These are phyloP conservation scores for Cryptoblepharus egeriae DNA, from an alignment of 2,797 vertebrate species.

Conservation along the genomic window DNA sequence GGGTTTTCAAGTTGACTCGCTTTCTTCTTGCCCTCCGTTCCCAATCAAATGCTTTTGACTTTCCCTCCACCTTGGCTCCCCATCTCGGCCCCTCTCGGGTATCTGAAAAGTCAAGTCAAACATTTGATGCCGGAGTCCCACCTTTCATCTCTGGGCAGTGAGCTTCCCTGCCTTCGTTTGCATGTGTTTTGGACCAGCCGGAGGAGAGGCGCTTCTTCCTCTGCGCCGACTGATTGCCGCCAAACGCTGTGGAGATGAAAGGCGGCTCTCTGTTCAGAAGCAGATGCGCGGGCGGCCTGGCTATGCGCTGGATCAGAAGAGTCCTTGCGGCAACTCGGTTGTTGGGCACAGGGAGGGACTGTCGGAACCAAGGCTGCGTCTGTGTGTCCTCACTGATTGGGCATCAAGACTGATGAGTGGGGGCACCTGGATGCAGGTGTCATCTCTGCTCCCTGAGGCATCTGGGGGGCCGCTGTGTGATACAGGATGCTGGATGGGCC, in stretches of 20 bases:
- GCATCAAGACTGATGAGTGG: too few species aligned
- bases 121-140: constrained; percentile 23
- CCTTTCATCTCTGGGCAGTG: constrained; percentile 39
- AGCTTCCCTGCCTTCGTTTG: not conserved
- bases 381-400: too few species aligned
- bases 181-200: constrained; percentile 26
- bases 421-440: too few species aligned
- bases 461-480: too few species aligned
- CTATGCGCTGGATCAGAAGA: not conserved
- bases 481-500: too few species aligned
- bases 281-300: not conserved
- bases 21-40: not conserved
- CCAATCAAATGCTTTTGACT: not conserved
- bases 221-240: not conserved
- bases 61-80: not conserved
- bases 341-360: too few species aligned
- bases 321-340: constrained; percentile 7
- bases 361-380: too few species aligned
- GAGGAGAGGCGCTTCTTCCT: not conserved
- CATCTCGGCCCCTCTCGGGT: not conserved
- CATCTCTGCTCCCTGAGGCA: too few species aligned
- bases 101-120: not conserved
- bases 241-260: not conserved
- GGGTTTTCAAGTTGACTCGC: not conserved
- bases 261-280: not conserved